Percentiles rank a stretch among this genome's conserved stretches.
phyloP scores from a whole-genome alignment of 2,888 invertebrate genomes.

The Drosophila recens region DNA sequence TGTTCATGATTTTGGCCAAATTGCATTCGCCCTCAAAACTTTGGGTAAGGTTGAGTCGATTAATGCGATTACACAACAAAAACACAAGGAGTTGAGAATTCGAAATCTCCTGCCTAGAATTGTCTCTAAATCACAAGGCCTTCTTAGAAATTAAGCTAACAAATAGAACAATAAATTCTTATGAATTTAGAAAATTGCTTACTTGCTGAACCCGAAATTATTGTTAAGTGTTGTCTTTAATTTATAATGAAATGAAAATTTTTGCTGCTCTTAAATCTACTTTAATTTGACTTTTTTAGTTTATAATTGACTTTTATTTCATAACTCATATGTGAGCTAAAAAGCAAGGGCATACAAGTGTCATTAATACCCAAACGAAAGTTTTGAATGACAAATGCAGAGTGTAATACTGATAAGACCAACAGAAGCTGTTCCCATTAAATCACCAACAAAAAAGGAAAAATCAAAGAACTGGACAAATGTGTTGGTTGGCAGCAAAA shows the following conservation, averaged over 20 bases:
- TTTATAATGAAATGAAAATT: too few species aligned
- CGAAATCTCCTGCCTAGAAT: too few species aligned
- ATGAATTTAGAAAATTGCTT: too few species aligned
- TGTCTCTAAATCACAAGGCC: too few species aligned
- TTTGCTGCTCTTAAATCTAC: too few species aligned
- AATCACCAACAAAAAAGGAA: conserved; percentile 33
- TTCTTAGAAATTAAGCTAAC: not conserved
- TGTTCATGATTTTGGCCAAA: conserved; percentile 63
- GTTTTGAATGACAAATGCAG: conserved; percentile 43
- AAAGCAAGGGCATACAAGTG: conserved; percentile 20
- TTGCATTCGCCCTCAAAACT: conserved; percentile 62
- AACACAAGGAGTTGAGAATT: conserved; percentile 11
- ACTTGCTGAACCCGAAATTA: too few species aligned
- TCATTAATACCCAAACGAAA: fast-evolving
- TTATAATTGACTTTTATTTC: not conserved
- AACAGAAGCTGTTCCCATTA: conserved; percentile 38
- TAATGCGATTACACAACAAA: conserved; percentile 69
- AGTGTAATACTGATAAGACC: conserved; percentile 32
- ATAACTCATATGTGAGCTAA: not conserved
- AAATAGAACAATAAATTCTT: not conserved
- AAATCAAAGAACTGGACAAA: conserved; percentile 42
- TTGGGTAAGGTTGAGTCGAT: conserved; percentile 32
- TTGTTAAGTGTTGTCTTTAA: too few species aligned
- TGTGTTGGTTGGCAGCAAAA: conserved; percentile 35
- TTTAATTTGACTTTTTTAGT: too few species aligned